Evolutionary conservation across 2,113 vertebrate species (phyloP).

Genomic region (Dicrurus megarhynchus): DNA sequence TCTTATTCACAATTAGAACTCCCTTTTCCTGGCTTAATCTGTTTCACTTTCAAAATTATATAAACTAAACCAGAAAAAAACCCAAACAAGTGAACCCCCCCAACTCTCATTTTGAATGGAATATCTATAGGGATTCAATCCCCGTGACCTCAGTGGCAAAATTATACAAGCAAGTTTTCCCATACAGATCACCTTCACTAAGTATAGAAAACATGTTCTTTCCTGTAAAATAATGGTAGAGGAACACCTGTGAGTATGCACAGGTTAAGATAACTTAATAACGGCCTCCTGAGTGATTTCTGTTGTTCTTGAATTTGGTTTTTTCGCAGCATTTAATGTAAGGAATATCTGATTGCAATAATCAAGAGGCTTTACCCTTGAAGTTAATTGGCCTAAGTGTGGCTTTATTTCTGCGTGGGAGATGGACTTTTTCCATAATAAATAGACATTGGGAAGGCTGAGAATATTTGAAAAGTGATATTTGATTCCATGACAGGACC

Average conservation of each 20-base stretch:
- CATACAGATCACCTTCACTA: neutral
- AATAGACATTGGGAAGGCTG: neutral
- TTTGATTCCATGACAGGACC: neutral
- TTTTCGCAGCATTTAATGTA: neutral
- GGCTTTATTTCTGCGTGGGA: neutral
- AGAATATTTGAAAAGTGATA: neutral
- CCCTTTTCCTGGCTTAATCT: neutral
- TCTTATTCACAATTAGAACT: neutral
- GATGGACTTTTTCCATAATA: neutral
- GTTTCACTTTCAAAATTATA: neutral
- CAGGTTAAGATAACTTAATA: neutral
- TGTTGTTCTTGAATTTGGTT: neutral
- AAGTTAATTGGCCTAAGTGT: neutral
- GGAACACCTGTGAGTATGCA: neutral
- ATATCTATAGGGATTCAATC: neutral
- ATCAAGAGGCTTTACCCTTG: neutral
- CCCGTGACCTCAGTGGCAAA: neutral
- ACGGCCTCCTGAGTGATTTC: neutral
- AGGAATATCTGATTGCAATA: neutral
- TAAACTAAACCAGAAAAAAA: neutral
- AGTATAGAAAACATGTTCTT: neutral
- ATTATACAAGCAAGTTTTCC: neutral
- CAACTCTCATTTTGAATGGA: neutral
- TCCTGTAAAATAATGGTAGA: neutral
- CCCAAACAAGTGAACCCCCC: neutral